phyloP scores from a whole-genome alignment of 2,113 vertebrate genomes.

The Motacilla tschutschensis region DNA sequence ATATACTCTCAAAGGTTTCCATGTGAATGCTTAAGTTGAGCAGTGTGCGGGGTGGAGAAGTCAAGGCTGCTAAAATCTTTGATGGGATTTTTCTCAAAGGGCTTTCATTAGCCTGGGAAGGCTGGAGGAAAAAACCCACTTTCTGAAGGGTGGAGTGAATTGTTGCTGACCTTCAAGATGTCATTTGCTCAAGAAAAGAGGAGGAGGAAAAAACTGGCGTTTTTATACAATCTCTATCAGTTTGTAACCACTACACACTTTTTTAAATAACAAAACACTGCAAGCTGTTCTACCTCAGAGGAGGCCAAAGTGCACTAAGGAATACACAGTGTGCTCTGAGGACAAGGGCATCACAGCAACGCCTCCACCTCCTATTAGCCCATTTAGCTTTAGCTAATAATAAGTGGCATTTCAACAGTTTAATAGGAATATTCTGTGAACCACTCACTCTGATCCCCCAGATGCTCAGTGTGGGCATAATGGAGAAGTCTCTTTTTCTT shows the following conservation, averaged over 20 bases:
- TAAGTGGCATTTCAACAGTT: not conserved
- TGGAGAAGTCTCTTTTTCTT: not conserved
- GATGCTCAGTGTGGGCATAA: not conserved
- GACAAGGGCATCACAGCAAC: not conserved
- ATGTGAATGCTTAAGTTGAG: not conserved
- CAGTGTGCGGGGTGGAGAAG: not conserved
- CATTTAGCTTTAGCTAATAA: not conserved
- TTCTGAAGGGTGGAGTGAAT: not conserved
- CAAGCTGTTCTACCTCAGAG: not conserved
- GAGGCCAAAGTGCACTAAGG: not conserved
- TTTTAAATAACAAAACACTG: not conserved
- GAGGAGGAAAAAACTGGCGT: fast-evolving
- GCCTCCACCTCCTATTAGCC: not conserved
- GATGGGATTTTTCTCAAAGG: not conserved
- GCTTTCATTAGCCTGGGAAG: not conserved
- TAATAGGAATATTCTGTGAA: not conserved
- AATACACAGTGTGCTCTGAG: not conserved
- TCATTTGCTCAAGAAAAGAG: not conserved
- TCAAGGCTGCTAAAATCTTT: not conserved
- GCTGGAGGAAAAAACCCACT: not conserved
- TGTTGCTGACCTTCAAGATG: not conserved
- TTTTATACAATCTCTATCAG: not conserved
- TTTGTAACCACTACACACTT: not conserved
- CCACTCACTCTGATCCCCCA: not conserved
- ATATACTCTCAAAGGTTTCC: not conserved